Evolutionary conservation across 2,113 vertebrate species (phyloP).

Genomic region (Ploceus nigricollis): DNA sequence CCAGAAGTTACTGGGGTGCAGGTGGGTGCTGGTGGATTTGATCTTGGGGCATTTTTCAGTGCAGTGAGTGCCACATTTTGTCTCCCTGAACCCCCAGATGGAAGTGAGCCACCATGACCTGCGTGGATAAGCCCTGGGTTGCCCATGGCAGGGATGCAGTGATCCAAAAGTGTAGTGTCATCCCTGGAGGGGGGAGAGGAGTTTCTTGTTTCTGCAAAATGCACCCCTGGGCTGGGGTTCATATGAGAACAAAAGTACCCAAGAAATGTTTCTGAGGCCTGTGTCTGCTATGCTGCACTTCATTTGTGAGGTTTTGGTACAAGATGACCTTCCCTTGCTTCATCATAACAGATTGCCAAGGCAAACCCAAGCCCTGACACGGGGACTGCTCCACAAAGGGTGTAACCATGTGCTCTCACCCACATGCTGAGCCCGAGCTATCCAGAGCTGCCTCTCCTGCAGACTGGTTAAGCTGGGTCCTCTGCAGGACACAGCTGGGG

Average conservation of each 20-base stretch:
- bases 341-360: too few relatives aligned
- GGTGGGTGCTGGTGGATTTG: background rate
- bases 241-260: background rate
- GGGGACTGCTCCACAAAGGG: background rate
- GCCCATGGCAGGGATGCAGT: too few relatives aligned
- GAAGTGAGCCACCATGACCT: rapidly evolving
- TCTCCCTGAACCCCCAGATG: background rate
- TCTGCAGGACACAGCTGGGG: background rate
- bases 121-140: rapidly evolving
- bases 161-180: background rate
- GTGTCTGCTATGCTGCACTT: background rate
- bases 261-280: background rate
- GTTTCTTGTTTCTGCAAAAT: background rate
- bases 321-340: background rate
- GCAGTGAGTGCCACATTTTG: background rate
- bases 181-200: background rate
- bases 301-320: background rate
- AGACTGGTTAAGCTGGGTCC: background rate
- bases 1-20: rapidly evolving
- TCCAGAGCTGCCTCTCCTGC: background rate
- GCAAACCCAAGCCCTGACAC: rapidly evolving
- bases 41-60: background rate
- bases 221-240: background rate
- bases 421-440: rapidly evolving
- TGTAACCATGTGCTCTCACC: rapidly evolving